These are phyloP conservation scores for Actinia equina DNA, from an alignment of 64 coral and sea anemone genomes.

Conservation along the genomic window DNA sequence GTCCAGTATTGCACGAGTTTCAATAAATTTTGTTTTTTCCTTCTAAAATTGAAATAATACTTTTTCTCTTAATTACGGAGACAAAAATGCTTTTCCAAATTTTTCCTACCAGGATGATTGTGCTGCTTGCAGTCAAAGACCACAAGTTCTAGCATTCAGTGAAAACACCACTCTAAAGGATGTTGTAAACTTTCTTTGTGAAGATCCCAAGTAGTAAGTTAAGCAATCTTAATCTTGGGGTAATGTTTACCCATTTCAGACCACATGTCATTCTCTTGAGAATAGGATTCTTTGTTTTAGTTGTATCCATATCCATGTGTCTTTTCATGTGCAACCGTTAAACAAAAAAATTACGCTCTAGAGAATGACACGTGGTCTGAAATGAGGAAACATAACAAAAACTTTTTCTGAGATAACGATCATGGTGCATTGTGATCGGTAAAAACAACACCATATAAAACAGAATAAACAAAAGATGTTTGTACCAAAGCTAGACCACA, in stretches of 20 bases:
- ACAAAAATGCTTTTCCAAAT: neutral
- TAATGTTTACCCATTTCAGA: neutral
- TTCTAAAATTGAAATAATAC: no score
- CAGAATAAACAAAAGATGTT: no score
- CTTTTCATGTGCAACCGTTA: neutral
- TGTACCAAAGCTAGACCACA: neutral
- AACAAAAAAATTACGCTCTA: neutral
- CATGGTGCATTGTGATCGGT: no score
- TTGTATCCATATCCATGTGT: neutral
- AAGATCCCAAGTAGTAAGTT: conserved; percentile 81
- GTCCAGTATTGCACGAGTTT: no score
- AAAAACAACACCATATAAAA: no score
- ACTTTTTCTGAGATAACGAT: no score
- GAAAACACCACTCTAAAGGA: conserved; percentile 74
- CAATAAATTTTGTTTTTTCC: no score
- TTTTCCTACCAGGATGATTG: conserved; percentile 76
- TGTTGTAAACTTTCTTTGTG: conserved; percentile 69
- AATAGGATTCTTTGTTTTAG: neutral
- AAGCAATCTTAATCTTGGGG: no score
- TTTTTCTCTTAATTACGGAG: no score
- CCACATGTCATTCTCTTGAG: neutral
- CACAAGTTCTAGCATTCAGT: conserved; percentile 73
- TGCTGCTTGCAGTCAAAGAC: conserved; percentile 85
- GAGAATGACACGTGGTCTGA: neutral
- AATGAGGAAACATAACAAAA: neutral